Evolutionary conservation across 53 echinoderm and acorn worm species (phyloP), one percentile per base, ranked within the genome.

Genomic region (Paelopatides confundens): DNA sequence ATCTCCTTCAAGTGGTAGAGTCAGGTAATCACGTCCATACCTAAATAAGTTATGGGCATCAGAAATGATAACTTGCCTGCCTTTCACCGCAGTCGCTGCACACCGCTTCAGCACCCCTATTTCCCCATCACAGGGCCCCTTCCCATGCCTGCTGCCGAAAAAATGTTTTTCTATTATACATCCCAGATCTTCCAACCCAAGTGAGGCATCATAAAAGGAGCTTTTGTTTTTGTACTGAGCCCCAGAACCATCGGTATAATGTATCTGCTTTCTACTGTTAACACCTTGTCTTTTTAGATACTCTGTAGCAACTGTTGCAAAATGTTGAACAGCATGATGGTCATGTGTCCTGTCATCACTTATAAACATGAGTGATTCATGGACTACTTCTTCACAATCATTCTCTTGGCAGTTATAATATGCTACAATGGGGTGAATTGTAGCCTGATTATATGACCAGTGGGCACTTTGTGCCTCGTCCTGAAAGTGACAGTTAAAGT

Each of bases 401-500:
- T 8, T 33, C n/a, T 66, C 49, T 13, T 5, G 32, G 77, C 87
- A 87, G 37, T 40, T 35, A 69, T 82, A 88, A 35, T 81, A 88
- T 21, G 81, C 88, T 13, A 88, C 81, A 82, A 88, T 35, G 2
- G 88, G 78, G 37, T 88, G 82, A 8, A 88, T 66, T 10, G 82
- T 88, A 66, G 82, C 88, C 35, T 88, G 88, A 8, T 88, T 79
- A 15, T 88, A 88, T 5, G 27, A n/a, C 88, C 81, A 88, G 69
- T 88, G 88, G 21, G 88, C 88, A 66, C 81, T 70, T 34, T 89
- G 83, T 28, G 89, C 89, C 63, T 82, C 89, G 35, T 89, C 89
- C 38, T 88, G 82, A 28, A 26, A 88, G 10, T 81, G 81, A 66
- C 88, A 88, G 64, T 88, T 82, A 34, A 82, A 88, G 35, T 88